phyloP scores from a whole-genome alignment of 2,113 vertebrate genomes.

The Diglossa brunneiventris region DNA sequence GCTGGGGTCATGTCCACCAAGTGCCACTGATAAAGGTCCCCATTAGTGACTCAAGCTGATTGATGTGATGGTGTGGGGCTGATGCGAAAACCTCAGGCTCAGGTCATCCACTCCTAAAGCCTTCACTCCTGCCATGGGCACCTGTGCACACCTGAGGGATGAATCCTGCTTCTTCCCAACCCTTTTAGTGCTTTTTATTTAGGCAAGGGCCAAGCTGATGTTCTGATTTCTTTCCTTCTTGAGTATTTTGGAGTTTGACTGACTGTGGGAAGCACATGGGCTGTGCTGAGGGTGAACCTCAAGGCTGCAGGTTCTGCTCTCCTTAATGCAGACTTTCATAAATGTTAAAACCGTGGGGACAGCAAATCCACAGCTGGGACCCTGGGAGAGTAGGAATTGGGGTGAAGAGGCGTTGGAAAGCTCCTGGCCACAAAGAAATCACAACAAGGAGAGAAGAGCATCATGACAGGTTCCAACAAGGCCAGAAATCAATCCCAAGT shows the following conservation, averaged over 20 bases:
- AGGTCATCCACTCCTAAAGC: background rate
- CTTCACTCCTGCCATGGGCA: background rate
- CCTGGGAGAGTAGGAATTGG: fast-evolving
- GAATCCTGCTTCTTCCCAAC: background rate
- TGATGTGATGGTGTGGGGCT: background rate
- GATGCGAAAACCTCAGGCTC: background rate
- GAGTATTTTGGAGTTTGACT: background rate
- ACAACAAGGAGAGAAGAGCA: background rate
- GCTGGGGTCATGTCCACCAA: fast-evolving
- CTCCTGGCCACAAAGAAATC: background rate
- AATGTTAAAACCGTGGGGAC: background rate
- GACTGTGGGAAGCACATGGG: background rate
- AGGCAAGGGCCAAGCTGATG: fast-evolving
- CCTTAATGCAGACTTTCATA: background rate
- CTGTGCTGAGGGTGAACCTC: fast-evolving
- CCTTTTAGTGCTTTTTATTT: fast-evolving
- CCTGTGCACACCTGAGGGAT: background rate
- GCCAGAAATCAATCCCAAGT: background rate
- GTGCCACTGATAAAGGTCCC: background rate
- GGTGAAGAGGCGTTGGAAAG: background rate
- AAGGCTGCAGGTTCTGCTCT: background rate
- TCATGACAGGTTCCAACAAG: background rate
- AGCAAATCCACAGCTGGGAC: background rate
- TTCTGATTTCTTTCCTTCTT: background rate
- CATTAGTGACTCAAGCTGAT: fast-evolving